Percentiles rank a stretch among this genome's conserved stretches.
Evolutionary conservation across 2,888 invertebrate species (phyloP).

Genomic region (Eubasilissa splendida): DNA sequence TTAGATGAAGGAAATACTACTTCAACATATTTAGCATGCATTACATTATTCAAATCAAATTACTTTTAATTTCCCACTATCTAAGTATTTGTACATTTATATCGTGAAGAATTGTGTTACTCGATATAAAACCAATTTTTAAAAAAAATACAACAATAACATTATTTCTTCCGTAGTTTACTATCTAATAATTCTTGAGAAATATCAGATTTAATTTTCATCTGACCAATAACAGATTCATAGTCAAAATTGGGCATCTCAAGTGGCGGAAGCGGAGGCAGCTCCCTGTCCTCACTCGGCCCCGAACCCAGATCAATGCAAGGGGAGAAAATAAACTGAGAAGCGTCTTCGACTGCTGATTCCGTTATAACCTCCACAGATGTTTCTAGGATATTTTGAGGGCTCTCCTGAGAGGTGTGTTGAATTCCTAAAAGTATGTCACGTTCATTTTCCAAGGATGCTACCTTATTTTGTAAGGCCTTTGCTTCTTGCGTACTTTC

Average conservation of each 20-base stretch:
- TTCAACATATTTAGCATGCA: too few species aligned
- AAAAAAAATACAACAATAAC: too few species aligned
- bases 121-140: too few species aligned
- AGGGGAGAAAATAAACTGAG: slow-evolving; percentile 66
- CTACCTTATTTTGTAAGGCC: slow-evolving; percentile 65
- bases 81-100: too few species aligned
- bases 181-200: neutral
- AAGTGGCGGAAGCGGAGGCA: slow-evolving; percentile 74
- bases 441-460: slow-evolving; percentile 64
- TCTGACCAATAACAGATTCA: slow-evolving; percentile 53
- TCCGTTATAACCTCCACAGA: slow-evolving; percentile 61
- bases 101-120: too few species aligned
- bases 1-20: too few species aligned
- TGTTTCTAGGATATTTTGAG: neutral
- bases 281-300: slow-evolving; percentile 60
- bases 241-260: slow-evolving; percentile 77
- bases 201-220: slow-evolving; percentile 40
- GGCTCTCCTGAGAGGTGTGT: slow-evolving; percentile 35
- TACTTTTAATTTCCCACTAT: too few species aligned
- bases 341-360: slow-evolving; percentile 63
- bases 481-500: slow-evolving; percentile 70
- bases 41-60: too few species aligned
- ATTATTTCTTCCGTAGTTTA: too few species aligned
- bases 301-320: slow-evolving; percentile 66
- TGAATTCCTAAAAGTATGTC: slow-evolving; percentile 46